Evolutionary conservation across 2,113 vertebrate species (phyloP).

Genomic region (Prinia subflava): DNA sequence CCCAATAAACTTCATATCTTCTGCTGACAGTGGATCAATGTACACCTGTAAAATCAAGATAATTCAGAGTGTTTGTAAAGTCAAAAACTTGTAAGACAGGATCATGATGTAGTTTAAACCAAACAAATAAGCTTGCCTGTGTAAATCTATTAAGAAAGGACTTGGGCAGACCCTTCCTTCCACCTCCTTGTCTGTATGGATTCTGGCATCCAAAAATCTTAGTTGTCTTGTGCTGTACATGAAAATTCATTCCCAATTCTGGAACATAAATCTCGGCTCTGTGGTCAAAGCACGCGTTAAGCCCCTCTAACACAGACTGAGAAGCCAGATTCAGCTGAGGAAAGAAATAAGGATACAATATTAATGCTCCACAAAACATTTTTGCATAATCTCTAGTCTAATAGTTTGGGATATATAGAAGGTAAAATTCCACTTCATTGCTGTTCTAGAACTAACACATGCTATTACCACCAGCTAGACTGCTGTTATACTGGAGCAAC

Average conservation of each 20-base stretch:
- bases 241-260: slow-evolving; percentile 91
- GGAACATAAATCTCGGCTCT: slow-evolving; percentile 94
- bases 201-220: slow-evolving; percentile 99
- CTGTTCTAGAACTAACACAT: not conserved
- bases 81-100: not conserved
- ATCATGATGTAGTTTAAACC: not conserved
- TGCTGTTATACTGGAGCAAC: not conserved
- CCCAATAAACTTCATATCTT: slow-evolving; percentile 93
- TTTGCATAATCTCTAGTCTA: not conserved
- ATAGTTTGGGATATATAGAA: not conserved
- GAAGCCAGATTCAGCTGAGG: slow-evolving; percentile 92
- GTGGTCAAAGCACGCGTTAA: slow-evolving; percentile 98
- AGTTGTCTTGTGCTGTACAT: slow-evolving; percentile 88
- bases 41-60: slow-evolving; percentile 81
- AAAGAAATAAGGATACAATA: not conserved
- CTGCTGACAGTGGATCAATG: slow-evolving; percentile 87
- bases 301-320: slow-evolving; percentile 94
- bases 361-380: not conserved
- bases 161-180: slow-evolving; percentile 92
- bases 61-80: not conserved
- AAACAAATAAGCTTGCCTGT: slow-evolving; percentile 78
- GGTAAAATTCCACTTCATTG: not conserved
- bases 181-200: slow-evolving; percentile 93
- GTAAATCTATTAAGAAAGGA: slow-evolving; percentile 98
- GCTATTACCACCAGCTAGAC: not conserved